Evolutionary conservation across 2,888 invertebrate genomes (phyloP), one percentile per base, ranked within the genome.

Genomic region (Leucania comma): DNA sequence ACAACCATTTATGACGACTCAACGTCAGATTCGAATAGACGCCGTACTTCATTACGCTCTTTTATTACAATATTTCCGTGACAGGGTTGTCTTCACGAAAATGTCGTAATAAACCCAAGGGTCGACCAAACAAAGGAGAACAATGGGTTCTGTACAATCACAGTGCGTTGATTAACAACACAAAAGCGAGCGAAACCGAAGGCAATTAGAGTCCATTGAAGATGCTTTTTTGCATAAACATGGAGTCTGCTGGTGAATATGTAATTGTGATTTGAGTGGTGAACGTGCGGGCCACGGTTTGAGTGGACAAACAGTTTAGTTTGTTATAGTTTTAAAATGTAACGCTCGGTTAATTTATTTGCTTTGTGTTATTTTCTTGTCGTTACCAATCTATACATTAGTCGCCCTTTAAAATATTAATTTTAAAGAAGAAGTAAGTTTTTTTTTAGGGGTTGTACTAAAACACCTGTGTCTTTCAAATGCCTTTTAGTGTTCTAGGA

Each of bases 111-210:
- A 79, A 83, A 80, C 65, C 72, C 68, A 75, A 63, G 75, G 81
- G 73, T 77, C 68, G 77, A 58, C 80, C 72, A 81, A 81, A 72
- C 79, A 72, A 29, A 50, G 32, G 35, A 72, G 77, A 77, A 89
- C 88, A 88, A 87, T 86, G 69, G 82, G 64, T 68, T 68, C 67
- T 72, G 84, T 85, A 88, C 85, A 88, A 89, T 86, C 82, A 79
- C 73, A 80, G 76, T 75, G 70, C 72, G 83, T 88, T 90, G 88
- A 91, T 93, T 91, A 91, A 86, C 88, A 89, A 88, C 81, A 90
- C 90, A 91, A 92, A 89, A 85, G 88, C 75, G 80, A 84, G 60
- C 75, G 79, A 79, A 86, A 85, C 85, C 65, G 83, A 90, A 88
- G 83, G 82, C 87, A 92, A 91, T 92, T 90, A 90, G 86, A 82